Evolutionary conservation across 2,113 vertebrate species (phyloP).

Genomic region (Amblyopsis rosae): DNA sequence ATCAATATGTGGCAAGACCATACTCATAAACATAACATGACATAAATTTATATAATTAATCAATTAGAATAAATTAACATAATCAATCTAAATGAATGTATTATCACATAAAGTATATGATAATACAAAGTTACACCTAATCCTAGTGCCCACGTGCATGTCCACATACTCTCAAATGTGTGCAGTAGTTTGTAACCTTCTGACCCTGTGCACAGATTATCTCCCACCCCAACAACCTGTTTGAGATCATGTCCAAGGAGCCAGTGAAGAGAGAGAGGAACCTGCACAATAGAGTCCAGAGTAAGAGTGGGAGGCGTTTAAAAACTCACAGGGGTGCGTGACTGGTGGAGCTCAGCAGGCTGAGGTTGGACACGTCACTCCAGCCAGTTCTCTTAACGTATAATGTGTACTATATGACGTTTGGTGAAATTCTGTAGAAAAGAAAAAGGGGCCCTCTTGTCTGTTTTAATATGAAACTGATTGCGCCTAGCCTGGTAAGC

Average conservation of each 20-base stretch:
- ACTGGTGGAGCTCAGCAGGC: slow-evolving; percentile 27
- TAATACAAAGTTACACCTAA: not conserved
- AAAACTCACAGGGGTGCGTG: slow-evolving; percentile 46
- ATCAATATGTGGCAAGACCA: slow-evolving; percentile 64
- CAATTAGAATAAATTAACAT: no score
- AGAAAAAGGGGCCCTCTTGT: no score
- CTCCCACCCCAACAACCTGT: slow-evolving; percentile 79
- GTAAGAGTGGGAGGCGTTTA: slow-evolving; percentile 61
- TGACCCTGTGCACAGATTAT: slow-evolving; percentile 63
- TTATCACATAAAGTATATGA: not conserved
- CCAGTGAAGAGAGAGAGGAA: slow-evolving; percentile 78
- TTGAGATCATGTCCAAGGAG: slow-evolving; percentile 81
- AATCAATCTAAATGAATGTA: no score
- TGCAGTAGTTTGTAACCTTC: not conserved
- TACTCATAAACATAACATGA: no score
- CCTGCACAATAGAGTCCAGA: slow-evolving; percentile 78
- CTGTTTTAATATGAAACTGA: no score
- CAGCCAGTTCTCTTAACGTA: not conserved
- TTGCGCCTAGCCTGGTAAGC: no score
- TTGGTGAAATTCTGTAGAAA: not conserved
- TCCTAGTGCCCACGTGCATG: not conserved
- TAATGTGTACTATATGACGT: slow-evolving; percentile 2
- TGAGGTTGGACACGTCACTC: slow-evolving; percentile 28
- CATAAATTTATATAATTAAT: no score
- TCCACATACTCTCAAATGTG: not conserved